phyloP scores from a whole-genome alignment of 2,888 invertebrate genomes.

The Hirtodrosophila confusa region DNA sequence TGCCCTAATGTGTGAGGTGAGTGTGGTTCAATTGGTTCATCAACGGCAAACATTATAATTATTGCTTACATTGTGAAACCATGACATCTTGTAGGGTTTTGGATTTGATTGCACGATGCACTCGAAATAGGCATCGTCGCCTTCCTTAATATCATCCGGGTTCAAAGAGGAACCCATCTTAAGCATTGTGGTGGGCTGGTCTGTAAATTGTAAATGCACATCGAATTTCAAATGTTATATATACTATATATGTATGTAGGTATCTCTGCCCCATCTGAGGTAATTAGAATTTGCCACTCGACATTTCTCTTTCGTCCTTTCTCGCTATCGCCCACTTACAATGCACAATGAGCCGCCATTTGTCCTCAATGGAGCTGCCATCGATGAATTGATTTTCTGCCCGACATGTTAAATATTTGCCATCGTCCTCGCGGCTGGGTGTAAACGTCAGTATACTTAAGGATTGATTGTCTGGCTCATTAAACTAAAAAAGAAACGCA shows the following conservation, averaged over 20 bases:
- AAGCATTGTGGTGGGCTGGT: conserved; percentile 91
- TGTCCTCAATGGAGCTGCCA: conserved; percentile 93
- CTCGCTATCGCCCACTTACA: conserved; percentile 87
- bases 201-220: conserved; percentile 86
- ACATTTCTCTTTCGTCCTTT: not conserved
- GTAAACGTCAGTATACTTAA: conserved; percentile 93
- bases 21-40: conserved; percentile 2
- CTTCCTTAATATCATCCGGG: conserved; percentile 94
- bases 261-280: conserved; percentile 27
- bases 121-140: conserved; percentile 95
- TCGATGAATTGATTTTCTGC: conserved; percentile 94
- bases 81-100: conserved; percentile 92
- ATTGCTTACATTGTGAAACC: conserved; percentile 93
- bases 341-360: conserved; percentile 94
- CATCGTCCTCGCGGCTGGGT: conserved; percentile 94
- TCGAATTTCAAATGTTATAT: not conserved
- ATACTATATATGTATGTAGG: not conserved
- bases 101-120: conserved; percentile 94
- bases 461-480: conserved; percentile 92
- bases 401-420: conserved; percentile 94
- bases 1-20: conserved; percentile 86
- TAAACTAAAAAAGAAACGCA: conserved; percentile 87
- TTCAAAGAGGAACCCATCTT: conserved; percentile 94
- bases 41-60: conserved; percentile 33
- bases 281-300: conserved; percentile 48